Percentiles rank a stretch among this genome's conserved stretches.
Evolutionary conservation across 2,113 vertebrate genomes (phyloP).

Genomic region (Rhombomys opimus): DNA sequence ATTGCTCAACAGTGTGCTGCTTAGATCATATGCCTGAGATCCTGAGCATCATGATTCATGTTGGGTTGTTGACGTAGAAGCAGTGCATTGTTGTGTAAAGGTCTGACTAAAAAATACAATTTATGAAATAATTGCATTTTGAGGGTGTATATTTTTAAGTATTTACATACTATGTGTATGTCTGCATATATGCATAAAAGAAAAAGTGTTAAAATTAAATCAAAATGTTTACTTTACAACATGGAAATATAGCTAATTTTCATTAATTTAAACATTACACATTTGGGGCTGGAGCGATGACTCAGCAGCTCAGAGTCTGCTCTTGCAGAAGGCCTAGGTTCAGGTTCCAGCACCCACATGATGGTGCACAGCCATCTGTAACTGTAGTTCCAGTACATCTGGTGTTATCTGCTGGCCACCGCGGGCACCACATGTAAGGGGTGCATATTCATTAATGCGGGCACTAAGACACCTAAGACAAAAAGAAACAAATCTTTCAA

Average conservation of each 20-base stretch:
- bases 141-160: not conserved
- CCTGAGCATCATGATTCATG: not conserved
- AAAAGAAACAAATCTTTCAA: not conserved
- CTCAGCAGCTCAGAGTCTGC: not conserved
- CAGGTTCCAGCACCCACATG: not conserved
- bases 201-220: not conserved
- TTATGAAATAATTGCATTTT: constrained; percentile 42
- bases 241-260: not conserved
- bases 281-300: not conserved
- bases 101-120: not conserved
- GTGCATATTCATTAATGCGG: not conserved
- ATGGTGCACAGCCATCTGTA: no score
- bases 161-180: not conserved
- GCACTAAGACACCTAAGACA: not conserved
- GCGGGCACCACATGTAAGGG: not conserved
- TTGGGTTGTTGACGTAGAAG: not conserved
- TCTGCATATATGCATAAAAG: not conserved
- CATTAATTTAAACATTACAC: not conserved
- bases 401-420: not conserved
- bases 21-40: not conserved
- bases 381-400: not conserved
- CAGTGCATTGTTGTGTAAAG: not conserved
- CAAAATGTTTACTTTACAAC: not conserved
- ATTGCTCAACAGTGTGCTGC: not conserved
- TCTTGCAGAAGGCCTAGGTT: not conserved